Percentiles rank a stretch among this genome's conserved stretches.
Evolutionary conservation across 2,888 invertebrate genomes (phyloP).

Genomic region (Dolichopus griseipennis): DNA sequence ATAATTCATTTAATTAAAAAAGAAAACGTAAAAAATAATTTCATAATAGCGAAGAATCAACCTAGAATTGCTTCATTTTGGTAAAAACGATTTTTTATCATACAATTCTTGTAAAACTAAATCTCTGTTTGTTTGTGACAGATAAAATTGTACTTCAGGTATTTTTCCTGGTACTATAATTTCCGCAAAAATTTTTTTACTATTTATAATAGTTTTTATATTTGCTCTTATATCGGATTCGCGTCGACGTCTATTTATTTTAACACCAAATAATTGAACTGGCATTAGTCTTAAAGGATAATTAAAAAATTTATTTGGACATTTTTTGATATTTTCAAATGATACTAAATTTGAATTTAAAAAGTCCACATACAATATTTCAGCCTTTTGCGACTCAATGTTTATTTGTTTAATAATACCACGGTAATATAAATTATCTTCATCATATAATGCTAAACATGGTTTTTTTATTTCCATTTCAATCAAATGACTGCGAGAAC

Average conservation of each 20-base stretch:
- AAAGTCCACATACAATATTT: slow-evolving; percentile 66
- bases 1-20: neutral
- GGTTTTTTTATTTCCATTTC: slow-evolving; percentile 42
- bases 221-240: slow-evolving; percentile 36
- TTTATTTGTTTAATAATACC: slow-evolving; percentile 52
- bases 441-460: slow-evolving; percentile 55
- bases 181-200: slow-evolving; percentile 26
- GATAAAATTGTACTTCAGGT: slow-evolving; percentile 16
- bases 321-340: slow-evolving; percentile 44
- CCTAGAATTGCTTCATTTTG: slow-evolving; percentile 8
- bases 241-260: slow-evolving; percentile 38
- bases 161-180: slow-evolving; percentile 22
- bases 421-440: slow-evolving; percentile 63
- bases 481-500: slow-evolving; percentile 43
- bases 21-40: slow-evolving; percentile 1
- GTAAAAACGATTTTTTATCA: slow-evolving; percentile 17
- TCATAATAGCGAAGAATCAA: neutral
- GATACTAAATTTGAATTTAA: slow-evolving; percentile 55
- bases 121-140: slow-evolving; percentile 15
- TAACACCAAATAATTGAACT: slow-evolving; percentile 43
- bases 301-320: slow-evolving; percentile 45
- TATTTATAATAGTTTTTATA: slow-evolving; percentile 24
- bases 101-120: slow-evolving; percentile 18
- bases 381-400: slow-evolving; percentile 42
- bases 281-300: slow-evolving; percentile 48